A percentile compares a stretch with the other conserved stretches of the same genome.
phyloP scores from a whole-genome alignment of 1,140 invertebrate genomes.

The Helicorthomorpha holstii region DNA sequence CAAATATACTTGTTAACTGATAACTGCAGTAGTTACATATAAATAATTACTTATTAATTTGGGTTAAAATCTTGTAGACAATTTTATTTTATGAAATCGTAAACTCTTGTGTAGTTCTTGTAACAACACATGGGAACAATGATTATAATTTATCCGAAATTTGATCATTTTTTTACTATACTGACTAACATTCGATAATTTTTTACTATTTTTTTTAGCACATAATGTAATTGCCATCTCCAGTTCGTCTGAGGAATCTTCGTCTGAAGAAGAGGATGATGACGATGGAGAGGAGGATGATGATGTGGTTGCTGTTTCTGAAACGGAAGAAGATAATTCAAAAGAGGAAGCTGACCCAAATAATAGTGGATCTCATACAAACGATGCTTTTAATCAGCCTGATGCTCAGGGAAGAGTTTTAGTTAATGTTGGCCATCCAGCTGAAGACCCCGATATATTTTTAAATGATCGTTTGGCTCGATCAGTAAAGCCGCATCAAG shows the following conservation, averaged over 20 bases:
- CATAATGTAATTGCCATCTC: too few relatives aligned
- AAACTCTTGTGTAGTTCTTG: too few relatives aligned
- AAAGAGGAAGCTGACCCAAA: conserved; percentile 41
- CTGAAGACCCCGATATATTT: conserved; percentile 81
- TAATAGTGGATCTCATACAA: conserved; percentile 26
- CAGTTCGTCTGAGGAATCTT: conserved; percentile 41
- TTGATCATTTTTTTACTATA: too few relatives aligned
- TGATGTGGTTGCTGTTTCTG: conserved; percentile 18
- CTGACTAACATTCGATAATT: too few relatives aligned
- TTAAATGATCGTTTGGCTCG: conserved; percentile 80
- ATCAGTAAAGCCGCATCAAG: conserved; percentile 88
- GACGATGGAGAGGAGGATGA: conserved; percentile 38
- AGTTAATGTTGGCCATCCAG: conserved; percentile 89
- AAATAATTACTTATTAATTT: too few relatives aligned
- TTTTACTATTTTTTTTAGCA: too few relatives aligned
- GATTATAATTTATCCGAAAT: too few relatives aligned
- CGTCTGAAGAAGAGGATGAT: conserved; percentile 29
- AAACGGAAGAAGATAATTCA: conserved; percentile 29
- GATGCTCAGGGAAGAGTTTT: conserved; percentile 82
- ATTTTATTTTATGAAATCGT: too few relatives aligned
- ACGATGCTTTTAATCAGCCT: conserved; percentile 65
- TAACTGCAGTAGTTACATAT: too few relatives aligned
- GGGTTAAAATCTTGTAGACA: too few relatives aligned
- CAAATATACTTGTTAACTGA: too few relatives aligned
- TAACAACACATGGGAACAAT: too few relatives aligned